These are phyloP conservation scores for Brachionus rotundiformis DNA, from an alignment of 1,140 invertebrate species.

Conservation along the genomic window DNA sequence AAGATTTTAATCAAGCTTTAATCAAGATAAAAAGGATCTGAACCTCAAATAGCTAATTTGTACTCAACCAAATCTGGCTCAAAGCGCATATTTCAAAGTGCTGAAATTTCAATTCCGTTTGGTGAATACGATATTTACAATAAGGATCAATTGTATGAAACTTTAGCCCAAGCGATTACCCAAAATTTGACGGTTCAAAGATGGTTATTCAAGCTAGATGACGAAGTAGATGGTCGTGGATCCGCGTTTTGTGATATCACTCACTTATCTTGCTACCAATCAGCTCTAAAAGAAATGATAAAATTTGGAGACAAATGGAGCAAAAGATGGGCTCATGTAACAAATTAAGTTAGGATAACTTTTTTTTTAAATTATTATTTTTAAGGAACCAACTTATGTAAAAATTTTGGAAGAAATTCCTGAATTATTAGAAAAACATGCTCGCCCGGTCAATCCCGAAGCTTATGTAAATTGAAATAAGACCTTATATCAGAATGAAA, in stretches of 20 bases:
- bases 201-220: conserved; percentile 64
- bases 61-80: conserved; percentile 64
- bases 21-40: conserved; percentile 53
- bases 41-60: conserved; percentile 62
- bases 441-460: conserved; percentile 57
- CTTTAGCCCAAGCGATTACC: conserved; percentile 62
- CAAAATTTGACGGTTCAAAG: conserved; percentile 61
- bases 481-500: no score
- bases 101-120: conserved; percentile 60
- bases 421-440: conserved; percentile 57
- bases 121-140: conserved; percentile 63
- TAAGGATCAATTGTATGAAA: conserved; percentile 62
- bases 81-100: conserved; percentile 63
- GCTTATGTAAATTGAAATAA: conserved; percentile 59
- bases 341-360: conserved; percentile 53
- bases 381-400: conserved; percentile 60
- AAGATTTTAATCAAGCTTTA: neutral
- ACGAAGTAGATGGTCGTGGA: conserved; percentile 62
- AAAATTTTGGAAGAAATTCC: conserved; percentile 62
- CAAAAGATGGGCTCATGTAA: conserved; percentile 63
- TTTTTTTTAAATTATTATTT: conserved; percentile 53
- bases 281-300: conserved; percentile 61
- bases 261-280: conserved; percentile 60
- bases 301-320: conserved; percentile 64
- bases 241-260: conserved; percentile 62